These are phyloP conservation scores for Ophioderma brevispina DNA, from an alignment of 35 echinoderm and acorn worm genomes.

Conservation along the genomic window DNA sequence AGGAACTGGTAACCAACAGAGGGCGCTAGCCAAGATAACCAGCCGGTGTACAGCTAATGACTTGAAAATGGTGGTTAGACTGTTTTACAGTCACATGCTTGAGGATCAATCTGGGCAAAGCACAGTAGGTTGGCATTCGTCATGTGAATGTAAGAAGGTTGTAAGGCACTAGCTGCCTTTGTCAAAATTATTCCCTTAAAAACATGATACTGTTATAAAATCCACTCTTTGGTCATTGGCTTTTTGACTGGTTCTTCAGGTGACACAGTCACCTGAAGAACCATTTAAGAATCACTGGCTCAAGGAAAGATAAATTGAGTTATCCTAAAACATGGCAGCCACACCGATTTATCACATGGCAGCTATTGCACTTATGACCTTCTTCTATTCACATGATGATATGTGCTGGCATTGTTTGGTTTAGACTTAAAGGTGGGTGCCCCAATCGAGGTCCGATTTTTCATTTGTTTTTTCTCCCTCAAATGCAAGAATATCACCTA, in stretches of 20 bases:
- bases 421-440: too few relatives aligned
- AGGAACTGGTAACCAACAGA: slow-evolving; percentile 79
- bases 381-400: too few relatives aligned
- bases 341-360: too few relatives aligned
- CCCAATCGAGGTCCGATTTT: too few relatives aligned
- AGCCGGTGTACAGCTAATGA: slow-evolving; percentile 84
- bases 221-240: background rate
- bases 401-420: too few relatives aligned
- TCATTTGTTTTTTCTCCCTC: too few relatives aligned
- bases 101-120: slow-evolving; percentile 96
- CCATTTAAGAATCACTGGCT: too few relatives aligned
- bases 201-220: background rate
- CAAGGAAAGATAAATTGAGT: too few relatives aligned
- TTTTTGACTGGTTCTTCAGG: background rate
- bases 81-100: slow-evolving; percentile 93
- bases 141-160: background rate
- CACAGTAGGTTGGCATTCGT: slow-evolving; percentile 73
- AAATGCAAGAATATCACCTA: too few relatives aligned
- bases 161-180: background rate
- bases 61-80: slow-evolving; percentile 90
- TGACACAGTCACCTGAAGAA: background rate
- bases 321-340: too few relatives aligned
- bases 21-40: slow-evolving; percentile 79
- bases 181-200: background rate
- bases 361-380: too few relatives aligned